Conservation (phyloP, 2,888 invertebrate genomes). For the Lasioglossum calceatum region DNA sequence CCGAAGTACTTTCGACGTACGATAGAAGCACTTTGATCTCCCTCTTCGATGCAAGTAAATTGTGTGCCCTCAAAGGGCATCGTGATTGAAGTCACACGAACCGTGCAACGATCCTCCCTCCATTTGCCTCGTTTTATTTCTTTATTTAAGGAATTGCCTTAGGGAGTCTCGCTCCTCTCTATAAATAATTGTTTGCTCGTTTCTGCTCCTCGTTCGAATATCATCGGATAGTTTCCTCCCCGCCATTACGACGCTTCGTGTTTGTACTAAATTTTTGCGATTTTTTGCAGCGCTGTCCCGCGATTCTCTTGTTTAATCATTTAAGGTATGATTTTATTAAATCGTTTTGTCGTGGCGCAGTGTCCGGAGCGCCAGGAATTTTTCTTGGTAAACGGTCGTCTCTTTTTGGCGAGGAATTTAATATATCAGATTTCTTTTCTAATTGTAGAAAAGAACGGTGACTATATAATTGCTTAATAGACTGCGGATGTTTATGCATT, state of each 20-base stretch:
- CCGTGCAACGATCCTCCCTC: conserved; percentile 53
- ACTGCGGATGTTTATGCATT: too few relatives aligned
- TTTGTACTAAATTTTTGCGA: not conserved
- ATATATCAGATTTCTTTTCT: too few relatives aligned
- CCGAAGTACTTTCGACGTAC: conserved; percentile 40
- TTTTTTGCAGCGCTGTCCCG: not conserved
- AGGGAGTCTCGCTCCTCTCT: conserved; percentile 4
- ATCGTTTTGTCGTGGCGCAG: not conserved
- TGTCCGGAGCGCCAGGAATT: not conserved
- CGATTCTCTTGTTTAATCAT: not conserved
- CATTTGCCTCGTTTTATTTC: conserved; percentile 39
- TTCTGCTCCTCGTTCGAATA: not conserved
- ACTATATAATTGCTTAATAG: too few relatives aligned
- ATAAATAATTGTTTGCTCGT: conserved; percentile 43
- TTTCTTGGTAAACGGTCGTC: too few relatives aligned
- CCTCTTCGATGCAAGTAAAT: conserved; percentile 47
- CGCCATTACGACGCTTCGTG: not conserved
- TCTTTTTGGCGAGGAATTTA: too few relatives aligned
- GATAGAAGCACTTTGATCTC: conserved; percentile 57
- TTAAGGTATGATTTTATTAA: not conserved
- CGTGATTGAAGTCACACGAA: conserved; percentile 68
- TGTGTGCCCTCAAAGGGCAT: conserved; percentile 60
- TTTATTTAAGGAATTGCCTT: conserved; percentile 49
- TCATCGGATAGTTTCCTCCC: not conserved
- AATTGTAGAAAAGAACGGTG: too few relatives aligned